phyloP scores from a whole-genome alignment of 2,797 vertebrate genomes.

The Tragopan temminckii region DNA sequence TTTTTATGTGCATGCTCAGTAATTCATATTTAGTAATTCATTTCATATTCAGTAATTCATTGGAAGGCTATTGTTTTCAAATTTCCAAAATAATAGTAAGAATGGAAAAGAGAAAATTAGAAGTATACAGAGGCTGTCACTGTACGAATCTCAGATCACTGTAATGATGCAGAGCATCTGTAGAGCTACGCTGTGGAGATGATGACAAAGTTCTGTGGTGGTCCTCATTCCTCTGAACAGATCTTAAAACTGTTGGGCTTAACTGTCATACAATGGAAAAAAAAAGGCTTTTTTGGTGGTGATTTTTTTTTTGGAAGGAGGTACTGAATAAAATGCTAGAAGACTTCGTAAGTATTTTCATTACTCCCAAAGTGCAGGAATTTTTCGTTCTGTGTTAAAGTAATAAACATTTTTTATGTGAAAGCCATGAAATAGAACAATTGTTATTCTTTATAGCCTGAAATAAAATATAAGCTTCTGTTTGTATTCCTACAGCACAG shows the following conservation, averaged over 20 bases:
- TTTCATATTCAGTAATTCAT: not conserved
- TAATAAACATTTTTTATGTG: not conserved
- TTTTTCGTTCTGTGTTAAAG: not conserved
- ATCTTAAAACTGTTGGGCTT: not conserved
- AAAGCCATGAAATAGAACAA: not conserved
- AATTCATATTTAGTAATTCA: no score
- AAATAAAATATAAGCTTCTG: not conserved
- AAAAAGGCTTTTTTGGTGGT: not conserved
- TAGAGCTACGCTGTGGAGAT: fast-evolving
- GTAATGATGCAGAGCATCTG: not conserved
- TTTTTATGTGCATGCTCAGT: not conserved
- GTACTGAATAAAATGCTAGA: not conserved
- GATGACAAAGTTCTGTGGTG: not conserved
- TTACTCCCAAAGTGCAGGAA: not conserved
- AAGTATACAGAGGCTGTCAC: not conserved
- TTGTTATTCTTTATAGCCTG: not conserved
- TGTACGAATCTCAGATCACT: not conserved
- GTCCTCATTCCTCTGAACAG: not conserved
- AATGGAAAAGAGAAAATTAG: not conserved
- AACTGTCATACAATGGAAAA: not conserved
- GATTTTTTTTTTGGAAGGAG: not conserved
- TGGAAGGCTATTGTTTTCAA: not conserved
- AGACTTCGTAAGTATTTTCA: not conserved
- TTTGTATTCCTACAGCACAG: conserved; percentile 80
- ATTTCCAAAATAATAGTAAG: not conserved